These are phyloP conservation scores for Spicauda simplicius DNA, from an alignment of 2,888 invertebrate species.

Conservation along the genomic window DNA sequence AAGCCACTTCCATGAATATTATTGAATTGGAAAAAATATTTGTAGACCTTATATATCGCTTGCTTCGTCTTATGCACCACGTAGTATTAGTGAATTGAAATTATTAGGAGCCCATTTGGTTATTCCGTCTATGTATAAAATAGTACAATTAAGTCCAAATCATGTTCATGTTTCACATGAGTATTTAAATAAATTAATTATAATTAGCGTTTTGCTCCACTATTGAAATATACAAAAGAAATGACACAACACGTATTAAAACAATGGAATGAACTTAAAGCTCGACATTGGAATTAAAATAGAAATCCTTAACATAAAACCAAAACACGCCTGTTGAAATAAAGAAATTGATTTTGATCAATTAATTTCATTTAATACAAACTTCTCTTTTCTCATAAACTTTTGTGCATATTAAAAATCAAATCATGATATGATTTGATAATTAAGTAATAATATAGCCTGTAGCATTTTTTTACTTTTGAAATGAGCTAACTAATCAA, in stretches of 20 bases:
- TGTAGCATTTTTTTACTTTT: too few relatives aligned
- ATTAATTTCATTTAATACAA: neutral
- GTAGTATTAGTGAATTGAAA: neutral
- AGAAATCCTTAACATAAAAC: conserved; percentile 25
- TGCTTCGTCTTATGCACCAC: neutral
- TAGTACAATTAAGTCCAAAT: conserved; percentile 53
- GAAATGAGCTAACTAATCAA: too few relatives aligned
- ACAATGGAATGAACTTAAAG: conserved; percentile 52
- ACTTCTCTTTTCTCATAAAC: too few relatives aligned
- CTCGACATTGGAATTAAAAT: conserved; percentile 37
- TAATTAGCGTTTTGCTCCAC: conserved; percentile 20
- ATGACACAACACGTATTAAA: conserved; percentile 22
- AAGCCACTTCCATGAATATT: too few relatives aligned
- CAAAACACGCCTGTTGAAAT: neutral
- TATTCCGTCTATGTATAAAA: conserved; percentile 46
- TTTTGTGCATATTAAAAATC: too few relatives aligned
- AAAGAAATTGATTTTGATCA: neutral
- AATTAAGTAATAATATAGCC: too few relatives aligned
- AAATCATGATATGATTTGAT: too few relatives aligned
- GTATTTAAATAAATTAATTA: conserved; percentile 49
- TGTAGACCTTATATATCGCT: too few relatives aligned
- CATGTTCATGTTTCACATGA: conserved; percentile 71
- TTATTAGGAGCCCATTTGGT: neutral
- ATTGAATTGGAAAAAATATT: too few relatives aligned
- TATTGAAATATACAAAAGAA: conserved; percentile 18